A percentile compares a stretch with the other conserved stretches of the same genome.
Conservation (phyloP, 2,113 vertebrate genomes). For the Ageneiosus marmoratus region DNA sequence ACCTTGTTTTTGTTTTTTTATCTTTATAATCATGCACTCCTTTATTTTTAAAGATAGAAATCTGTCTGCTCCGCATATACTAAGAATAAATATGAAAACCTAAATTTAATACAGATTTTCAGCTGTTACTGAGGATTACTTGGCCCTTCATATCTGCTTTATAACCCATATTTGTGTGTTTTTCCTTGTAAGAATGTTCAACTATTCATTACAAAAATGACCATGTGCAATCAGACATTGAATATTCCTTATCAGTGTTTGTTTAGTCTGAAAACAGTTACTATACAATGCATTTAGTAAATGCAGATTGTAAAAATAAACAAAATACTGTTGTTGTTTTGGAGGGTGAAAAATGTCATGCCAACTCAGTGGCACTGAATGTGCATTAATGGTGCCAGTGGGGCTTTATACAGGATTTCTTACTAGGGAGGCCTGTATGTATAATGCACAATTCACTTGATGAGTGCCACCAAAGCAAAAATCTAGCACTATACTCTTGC, state of each 20-base stretch:
- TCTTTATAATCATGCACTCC: slow-evolving; percentile 3
- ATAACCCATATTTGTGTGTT: not conserved
- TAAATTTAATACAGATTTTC: not conserved
- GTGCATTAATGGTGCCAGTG: too few species aligned
- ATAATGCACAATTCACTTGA: too few species aligned
- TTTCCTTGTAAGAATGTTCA: not conserved
- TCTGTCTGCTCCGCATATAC: not conserved
- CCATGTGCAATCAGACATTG: not conserved
- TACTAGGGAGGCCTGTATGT: too few species aligned
- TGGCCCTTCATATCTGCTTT: not conserved
- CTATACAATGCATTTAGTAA: not conserved
- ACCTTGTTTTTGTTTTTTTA: slow-evolving; percentile 40
- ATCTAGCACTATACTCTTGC: slow-evolving; percentile 15
- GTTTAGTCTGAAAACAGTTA: not conserved
- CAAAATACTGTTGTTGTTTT: not conserved
- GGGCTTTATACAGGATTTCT: too few species aligned
- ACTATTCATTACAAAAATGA: not conserved
- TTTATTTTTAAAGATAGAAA: slow-evolving; percentile 1
- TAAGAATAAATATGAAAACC: slow-evolving; percentile 5
- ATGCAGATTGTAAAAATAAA: not conserved
- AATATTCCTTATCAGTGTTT: not conserved
- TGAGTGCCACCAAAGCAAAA: not conserved
- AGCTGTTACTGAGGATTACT: not conserved
- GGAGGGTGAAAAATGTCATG: too few species aligned
- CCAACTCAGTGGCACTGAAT: too few species aligned